Evolutionary conservation across 2,888 invertebrate species (phyloP), one percentile per base, ranked within the genome.

Genomic region (Synergus japonicus): DNA sequence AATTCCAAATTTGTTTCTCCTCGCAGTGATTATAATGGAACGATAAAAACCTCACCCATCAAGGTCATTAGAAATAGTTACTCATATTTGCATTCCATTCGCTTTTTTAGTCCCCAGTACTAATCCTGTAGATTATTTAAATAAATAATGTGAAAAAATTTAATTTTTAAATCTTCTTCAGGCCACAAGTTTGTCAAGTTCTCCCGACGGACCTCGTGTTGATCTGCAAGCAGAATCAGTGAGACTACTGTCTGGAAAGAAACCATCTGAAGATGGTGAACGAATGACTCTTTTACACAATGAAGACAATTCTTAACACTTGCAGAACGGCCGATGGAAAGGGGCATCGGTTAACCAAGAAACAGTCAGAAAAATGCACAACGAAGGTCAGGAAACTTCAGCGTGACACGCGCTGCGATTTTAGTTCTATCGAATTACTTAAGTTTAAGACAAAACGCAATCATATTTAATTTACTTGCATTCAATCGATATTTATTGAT

Each of bases 291-390:
- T 91, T 77, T 85, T 91, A 79, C 78, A 87, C 12, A 88, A 86
- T 69, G 87, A 87, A 79, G 88, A 89, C 76, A 87, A 86, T 76
- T 91, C 91, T 90, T 92, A 92, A 91, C 92, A 88, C 83, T 87
- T 88, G 80, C 86, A 86, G 84, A 89, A 88, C 49, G 86, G 90
- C 88, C 90, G 89, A 82, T 85, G 79, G 54, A 82, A 80, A 22
- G 83, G 82, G 64, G 78, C 85, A 83, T 86, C 88, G 86, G 85
- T 73, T 54, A 41, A 37, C 2, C 54, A 54, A 29, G 73, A 54
- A 76, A 83, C 58, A 67, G 67, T 60, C 77, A 85, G 79, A 69
- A 76, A 83, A 83, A 78, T 81, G 81, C 84, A 80, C 84, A 85
- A 85, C 84, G 84, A 86, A 83, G 83, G 85, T 80, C 84, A 84